Conservation (phyloP, 2,888 invertebrate species). For the Cheilosia urbana region DNA sequence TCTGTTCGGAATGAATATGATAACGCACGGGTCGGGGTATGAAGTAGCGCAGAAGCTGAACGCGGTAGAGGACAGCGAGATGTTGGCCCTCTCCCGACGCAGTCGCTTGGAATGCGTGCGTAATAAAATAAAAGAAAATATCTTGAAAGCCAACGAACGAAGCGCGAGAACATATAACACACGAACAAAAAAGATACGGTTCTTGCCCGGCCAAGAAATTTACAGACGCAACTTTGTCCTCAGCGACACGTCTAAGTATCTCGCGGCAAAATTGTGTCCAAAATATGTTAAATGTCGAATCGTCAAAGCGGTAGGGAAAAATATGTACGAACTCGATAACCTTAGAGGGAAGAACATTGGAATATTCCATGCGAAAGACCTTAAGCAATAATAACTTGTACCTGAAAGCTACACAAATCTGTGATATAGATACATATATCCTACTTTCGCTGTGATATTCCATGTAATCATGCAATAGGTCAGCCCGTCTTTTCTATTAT, state of each 20-base stretch:
- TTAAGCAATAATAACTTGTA: neutral
- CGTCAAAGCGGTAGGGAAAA: neutral
- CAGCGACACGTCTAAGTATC: neutral
- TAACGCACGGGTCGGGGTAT: too few species aligned
- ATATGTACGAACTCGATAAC: too few species aligned
- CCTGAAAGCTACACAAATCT: too few species aligned
- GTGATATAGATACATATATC: too few species aligned
- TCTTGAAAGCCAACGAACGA: neutral
- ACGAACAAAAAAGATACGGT: neutral
- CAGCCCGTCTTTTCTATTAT: too few species aligned
- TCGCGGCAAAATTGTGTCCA: neutral
- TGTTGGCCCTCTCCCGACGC: too few species aligned
- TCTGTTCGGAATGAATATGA: too few species aligned
- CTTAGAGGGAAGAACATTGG: neutral
- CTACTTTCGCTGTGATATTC: too few species aligned
- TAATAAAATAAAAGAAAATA: neutral
- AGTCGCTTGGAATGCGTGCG: neutral
- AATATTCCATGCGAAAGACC: neutral
- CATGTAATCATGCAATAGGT: too few species aligned
- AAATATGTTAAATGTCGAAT: neutral
- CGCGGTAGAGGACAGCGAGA: neutral
- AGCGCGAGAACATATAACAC: neutral
- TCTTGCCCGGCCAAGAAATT: neutral
- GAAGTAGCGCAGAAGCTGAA: too few species aligned
- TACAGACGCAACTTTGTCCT: neutral